Evolutionary conservation across 1,140 invertebrate species (phyloP).

Genomic region (Pogonomyrmex californicus): DNA sequence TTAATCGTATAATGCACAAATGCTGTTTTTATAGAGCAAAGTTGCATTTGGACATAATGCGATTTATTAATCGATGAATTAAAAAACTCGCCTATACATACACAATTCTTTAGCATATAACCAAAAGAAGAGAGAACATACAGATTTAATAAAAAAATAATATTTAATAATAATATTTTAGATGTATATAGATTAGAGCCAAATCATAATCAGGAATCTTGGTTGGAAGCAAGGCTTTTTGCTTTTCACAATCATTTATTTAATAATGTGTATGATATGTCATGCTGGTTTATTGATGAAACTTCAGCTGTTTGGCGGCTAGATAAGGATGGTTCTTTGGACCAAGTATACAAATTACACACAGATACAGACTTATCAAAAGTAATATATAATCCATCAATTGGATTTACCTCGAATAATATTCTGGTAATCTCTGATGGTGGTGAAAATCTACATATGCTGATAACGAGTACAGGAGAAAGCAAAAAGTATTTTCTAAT

Average conservation of each 20-base stretch:
- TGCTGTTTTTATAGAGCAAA: too few relatives aligned
- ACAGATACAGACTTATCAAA: conserved; percentile 52
- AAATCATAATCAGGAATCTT: conserved; percentile 80
- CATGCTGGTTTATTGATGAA: conserved; percentile 83
- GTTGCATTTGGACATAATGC: too few relatives aligned
- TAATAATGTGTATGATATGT: conserved; percentile 81
- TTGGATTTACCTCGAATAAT: conserved; percentile 81
- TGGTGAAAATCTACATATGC: conserved; percentile 76
- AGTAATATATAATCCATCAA: conserved; percentile 81
- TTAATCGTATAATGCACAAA: too few relatives aligned
- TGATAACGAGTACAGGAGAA: conserved; percentile 67
- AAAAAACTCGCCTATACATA: neutral
- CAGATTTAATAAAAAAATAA: conserved; percentile 45
- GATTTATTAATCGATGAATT: too few relatives aligned
- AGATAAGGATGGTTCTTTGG: conserved; percentile 65
- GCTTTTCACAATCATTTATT: conserved; percentile 85
- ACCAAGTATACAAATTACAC: conserved; percentile 71
- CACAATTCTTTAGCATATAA: neutral
- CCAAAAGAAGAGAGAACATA: neutral
- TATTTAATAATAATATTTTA: conserved; percentile 63
- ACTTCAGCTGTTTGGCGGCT: conserved; percentile 79
- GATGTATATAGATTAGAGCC: conserved; percentile 80
- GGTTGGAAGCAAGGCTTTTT: conserved; percentile 83
- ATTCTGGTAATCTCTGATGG: conserved; percentile 79
- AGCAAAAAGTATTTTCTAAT: conserved; percentile 67